phyloP scores from a whole-genome alignment of 2,888 invertebrate genomes.

The Melanargia galathea region DNA sequence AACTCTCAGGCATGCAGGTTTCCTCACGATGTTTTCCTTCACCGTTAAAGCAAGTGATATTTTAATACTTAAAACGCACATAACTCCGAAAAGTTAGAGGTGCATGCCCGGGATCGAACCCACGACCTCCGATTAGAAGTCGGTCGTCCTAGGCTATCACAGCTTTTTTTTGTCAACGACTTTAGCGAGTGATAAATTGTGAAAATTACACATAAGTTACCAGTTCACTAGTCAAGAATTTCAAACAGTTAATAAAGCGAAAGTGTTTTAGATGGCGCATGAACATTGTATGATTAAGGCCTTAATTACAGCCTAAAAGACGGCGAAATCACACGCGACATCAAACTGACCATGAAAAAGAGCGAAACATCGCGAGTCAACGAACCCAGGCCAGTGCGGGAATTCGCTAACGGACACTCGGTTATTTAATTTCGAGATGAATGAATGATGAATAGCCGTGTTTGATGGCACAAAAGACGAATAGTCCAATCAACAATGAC shows the following conservation, averaged over 20 bases:
- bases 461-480: slow-evolving; percentile 15
- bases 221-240: neutral
- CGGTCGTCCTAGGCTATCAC: too few species aligned
- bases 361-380: slow-evolving; percentile 28
- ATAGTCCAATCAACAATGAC: slow-evolving; percentile 10
- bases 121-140: too few species aligned
- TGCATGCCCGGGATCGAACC: too few species aligned
- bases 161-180: neutral
- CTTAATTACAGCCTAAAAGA: slow-evolving; percentile 23
- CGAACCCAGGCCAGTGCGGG: slow-evolving; percentile 27
- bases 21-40: too few species aligned
- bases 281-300: slow-evolving; percentile 2
- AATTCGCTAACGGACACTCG: slow-evolving; percentile 22
- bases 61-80: too few species aligned
- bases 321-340: slow-evolving; percentile 23
- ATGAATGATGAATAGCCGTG: slow-evolving; percentile 18
- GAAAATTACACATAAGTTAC: neutral
- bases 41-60: too few species aligned
- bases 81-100: too few species aligned
- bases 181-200: neutral
- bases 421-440: slow-evolving; percentile 24
- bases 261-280: slow-evolving; percentile 15
- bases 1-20: too few species aligned
- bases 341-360: slow-evolving; percentile 14
- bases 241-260: slow-evolving; percentile 1